These are phyloP conservation scores for Corella eumyota DNA, from an alignment of 23 tunicate species.

Conservation along the genomic window DNA sequence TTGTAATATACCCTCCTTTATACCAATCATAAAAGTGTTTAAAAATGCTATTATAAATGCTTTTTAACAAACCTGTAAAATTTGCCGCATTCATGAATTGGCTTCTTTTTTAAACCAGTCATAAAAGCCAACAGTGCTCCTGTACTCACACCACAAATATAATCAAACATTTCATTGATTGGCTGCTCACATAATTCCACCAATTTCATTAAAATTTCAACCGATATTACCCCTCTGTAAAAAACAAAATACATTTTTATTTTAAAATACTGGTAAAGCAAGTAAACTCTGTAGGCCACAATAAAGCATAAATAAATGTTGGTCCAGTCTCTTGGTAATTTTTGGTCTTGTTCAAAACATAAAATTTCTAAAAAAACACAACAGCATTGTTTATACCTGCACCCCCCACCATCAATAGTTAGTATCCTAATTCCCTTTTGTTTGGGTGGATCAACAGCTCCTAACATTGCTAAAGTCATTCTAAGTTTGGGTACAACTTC, in stretches of 20 bases:
- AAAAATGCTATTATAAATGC: not conserved
- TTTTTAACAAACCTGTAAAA: conserved; percentile 41
- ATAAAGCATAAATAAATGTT: not conserved
- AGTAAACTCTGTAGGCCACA: not conserved
- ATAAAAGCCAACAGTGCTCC: conserved; percentile 76
- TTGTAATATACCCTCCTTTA: too few species aligned
- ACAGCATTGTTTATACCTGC: conserved; percentile 34
- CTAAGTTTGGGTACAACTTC: conserved; percentile 20
- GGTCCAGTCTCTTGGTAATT: not conserved
- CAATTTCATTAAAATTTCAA: conserved; percentile 58
- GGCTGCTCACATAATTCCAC: conserved; percentile 70
- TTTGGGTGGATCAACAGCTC: conserved; percentile 72
- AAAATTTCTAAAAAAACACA: not conserved
- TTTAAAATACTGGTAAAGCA: not conserved
- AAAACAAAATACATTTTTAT: not conserved
- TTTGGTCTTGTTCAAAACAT: not conserved
- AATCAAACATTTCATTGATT: conserved; percentile 77
- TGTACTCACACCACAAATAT: conserved; percentile 94
- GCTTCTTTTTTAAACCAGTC: conserved; percentile 39
- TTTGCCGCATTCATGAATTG: conserved; percentile 35
- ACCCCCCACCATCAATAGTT: conserved; percentile 86
- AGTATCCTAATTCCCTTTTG: conserved; percentile 50
- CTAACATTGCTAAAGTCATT: conserved; percentile 80
- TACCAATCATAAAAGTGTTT: too few species aligned
- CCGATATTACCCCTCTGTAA: conserved; percentile 67